phyloP scores from a whole-genome alignment of 2,888 invertebrate genomes.

The Mythimna pallens region DNA sequence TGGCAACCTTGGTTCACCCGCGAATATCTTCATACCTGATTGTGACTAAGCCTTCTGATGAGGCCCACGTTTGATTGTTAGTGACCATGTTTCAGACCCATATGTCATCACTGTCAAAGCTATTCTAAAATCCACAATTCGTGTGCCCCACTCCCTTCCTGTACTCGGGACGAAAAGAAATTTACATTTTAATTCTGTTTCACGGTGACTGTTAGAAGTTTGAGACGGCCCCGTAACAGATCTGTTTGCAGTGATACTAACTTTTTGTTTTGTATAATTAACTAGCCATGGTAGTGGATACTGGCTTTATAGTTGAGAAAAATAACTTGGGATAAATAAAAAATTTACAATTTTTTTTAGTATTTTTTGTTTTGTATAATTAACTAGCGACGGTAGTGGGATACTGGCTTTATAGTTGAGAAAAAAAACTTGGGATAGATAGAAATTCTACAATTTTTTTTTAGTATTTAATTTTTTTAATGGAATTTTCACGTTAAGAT shows the following conservation, averaged over 20 bases:
- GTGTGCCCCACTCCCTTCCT: slow-evolving; percentile 54
- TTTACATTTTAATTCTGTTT: slow-evolving; percentile 83
- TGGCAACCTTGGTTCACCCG: no score
- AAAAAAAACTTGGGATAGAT: no score
- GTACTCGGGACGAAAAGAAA: slow-evolving; percentile 69
- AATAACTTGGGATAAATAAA: not conserved
- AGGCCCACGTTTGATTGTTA: no score
- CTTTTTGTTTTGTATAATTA: slow-evolving; percentile 66
- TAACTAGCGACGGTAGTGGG: slow-evolving; percentile 50
- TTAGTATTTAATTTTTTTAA: no score
- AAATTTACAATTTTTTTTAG: no score
- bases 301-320: slow-evolving; percentile 21
- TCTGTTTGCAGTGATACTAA: slow-evolving; percentile 65
- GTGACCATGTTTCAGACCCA: no score
- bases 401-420: no score
- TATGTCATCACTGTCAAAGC: not conserved
- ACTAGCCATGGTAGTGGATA: slow-evolving; percentile 45
- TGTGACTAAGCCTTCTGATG: no score
- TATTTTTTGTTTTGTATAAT: slow-evolving; percentile 61
- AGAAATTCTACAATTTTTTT: no score
- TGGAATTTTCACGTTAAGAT: no score
- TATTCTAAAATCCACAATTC: slow-evolving; percentile 25
- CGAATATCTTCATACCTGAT: no score
- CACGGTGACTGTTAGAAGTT: slow-evolving; percentile 67
- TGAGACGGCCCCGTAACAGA: slow-evolving; percentile 58